Evolutionary conservation across 1,140 invertebrate species (phyloP), one percentile per base, ranked within the genome.

Genomic region (Diplogasteroides magnus): DNA sequence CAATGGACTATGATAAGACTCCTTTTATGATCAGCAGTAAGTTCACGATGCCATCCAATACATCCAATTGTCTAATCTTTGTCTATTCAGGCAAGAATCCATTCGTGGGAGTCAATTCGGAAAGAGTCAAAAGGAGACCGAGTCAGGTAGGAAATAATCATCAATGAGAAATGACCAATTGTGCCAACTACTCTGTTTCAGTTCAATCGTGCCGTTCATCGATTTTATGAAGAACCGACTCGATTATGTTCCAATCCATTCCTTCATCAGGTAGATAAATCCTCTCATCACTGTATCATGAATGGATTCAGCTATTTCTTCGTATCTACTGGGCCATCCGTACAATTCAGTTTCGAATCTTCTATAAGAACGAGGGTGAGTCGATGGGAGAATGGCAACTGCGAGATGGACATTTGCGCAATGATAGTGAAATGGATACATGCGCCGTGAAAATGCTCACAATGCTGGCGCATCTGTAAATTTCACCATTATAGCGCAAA

Each of bases 281-380:
- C n/a, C n/a, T n/a, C n/a, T n/a, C n/a, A n/a, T n/a, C n/a, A n/a
- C n/a, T 48, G 37, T 19, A 48, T 19, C 37, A 48, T 48, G 6
- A 11, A 48, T 48, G 19, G 6, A 48, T 48, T 48, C 74, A 69
- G 14, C 25, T 74, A 23, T 64, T 64, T 23, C 27, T 62, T 13
- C 64, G 73, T 23, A 56, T 68, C 58, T 74, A 74, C 56, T 74
- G 73, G 73, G 32, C 48, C 11, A 26, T 74, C 15, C 64, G 73
- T 6, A 31, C 68, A 19, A 23, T 72, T 11, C 73, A 74, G 72
- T 74, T 73, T 56, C 61, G 62, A 31, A 67, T 74, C 15, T 72
- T 74, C 70, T 74, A 68, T 31, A 74, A 74, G 64, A 74, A 73
- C 59, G 73, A 74, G 63, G 73, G 72, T 73, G 48, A 61, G 56